Conservation (phyloP, 2,113 vertebrate species). For the Callopanchax toddi region DNA sequence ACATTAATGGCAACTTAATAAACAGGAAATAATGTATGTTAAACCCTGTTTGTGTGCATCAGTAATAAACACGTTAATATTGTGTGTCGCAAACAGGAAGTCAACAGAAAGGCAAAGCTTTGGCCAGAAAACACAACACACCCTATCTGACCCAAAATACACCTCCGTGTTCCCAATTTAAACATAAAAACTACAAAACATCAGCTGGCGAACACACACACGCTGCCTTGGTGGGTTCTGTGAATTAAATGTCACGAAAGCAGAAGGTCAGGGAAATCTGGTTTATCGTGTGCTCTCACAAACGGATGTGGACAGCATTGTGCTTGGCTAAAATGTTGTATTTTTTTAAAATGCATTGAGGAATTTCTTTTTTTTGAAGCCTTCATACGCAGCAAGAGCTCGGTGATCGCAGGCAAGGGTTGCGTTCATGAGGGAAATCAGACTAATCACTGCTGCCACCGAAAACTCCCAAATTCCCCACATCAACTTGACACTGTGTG, state of each 20-base stretch:
- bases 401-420: conserved; percentile 42
- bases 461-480: conserved; percentile 54
- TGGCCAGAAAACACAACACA: background rate
- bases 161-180: conserved; percentile 17
- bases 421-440: conserved; percentile 59
- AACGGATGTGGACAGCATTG: conserved; percentile 17
- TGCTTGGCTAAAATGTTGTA: background rate
- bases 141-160: too few relatives aligned
- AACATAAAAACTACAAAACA: conserved; percentile 21
- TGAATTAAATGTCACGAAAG: conserved; percentile 47
- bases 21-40: too few relatives aligned
- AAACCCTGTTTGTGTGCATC: too few relatives aligned
- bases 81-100: background rate
- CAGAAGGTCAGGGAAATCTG: conserved; percentile 16
- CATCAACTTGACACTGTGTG: conserved; percentile 59
- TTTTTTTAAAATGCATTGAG: conserved; percentile 21
- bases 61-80: too few relatives aligned
- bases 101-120: conserved; percentile 25
- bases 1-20: too few relatives aligned
- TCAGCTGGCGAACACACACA: conserved; percentile 12
- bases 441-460: conserved; percentile 66
- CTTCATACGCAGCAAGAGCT: conserved; percentile 25
- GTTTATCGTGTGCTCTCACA: conserved; percentile 12
- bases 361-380: conserved; percentile 29
- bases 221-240: conserved; percentile 23